Conservation (phyloP, 23 tunicate genomes). For the Styela plicata region DNA sequence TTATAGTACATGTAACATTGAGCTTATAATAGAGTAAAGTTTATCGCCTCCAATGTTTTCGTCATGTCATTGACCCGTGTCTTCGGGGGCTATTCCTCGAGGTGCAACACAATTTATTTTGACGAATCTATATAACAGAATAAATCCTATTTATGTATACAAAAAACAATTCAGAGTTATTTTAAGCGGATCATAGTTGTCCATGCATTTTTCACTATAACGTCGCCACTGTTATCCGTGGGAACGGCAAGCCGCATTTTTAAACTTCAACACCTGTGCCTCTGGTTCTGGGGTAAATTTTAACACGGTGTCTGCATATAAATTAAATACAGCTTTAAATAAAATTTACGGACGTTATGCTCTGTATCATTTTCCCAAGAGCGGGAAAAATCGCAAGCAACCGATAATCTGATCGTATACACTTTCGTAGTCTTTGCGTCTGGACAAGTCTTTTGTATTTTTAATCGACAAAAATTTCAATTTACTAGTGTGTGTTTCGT, state of each 20-base stretch:
- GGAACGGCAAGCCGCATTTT: not conserved
- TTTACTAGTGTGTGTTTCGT: too few relatives aligned
- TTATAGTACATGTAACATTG: not conserved
- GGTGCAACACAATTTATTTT: not conserved
- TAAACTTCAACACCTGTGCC: not conserved
- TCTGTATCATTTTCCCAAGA: too few relatives aligned
- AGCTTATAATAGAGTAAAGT: not conserved
- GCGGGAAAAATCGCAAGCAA: too few relatives aligned
- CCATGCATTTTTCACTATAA: too few relatives aligned
- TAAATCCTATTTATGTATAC: too few relatives aligned
- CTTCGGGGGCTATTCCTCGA: not conserved
- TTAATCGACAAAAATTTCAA: too few relatives aligned
- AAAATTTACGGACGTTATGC: too few relatives aligned
- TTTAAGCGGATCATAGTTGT: too few relatives aligned
- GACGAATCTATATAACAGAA: not conserved
- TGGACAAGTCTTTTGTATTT: too few relatives aligned
- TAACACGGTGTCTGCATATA: not conserved
- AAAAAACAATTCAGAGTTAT: too few relatives aligned
- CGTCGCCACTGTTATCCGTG: not conserved
- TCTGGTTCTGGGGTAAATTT: not conserved
- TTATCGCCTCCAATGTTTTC: not conserved
- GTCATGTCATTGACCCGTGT: not conserved
- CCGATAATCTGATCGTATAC: too few relatives aligned
- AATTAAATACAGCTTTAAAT: not conserved
- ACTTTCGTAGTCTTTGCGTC: too few relatives aligned